phyloP scores from a whole-genome alignment of 2,888 invertebrate species.

The Callimorpha dominula region DNA sequence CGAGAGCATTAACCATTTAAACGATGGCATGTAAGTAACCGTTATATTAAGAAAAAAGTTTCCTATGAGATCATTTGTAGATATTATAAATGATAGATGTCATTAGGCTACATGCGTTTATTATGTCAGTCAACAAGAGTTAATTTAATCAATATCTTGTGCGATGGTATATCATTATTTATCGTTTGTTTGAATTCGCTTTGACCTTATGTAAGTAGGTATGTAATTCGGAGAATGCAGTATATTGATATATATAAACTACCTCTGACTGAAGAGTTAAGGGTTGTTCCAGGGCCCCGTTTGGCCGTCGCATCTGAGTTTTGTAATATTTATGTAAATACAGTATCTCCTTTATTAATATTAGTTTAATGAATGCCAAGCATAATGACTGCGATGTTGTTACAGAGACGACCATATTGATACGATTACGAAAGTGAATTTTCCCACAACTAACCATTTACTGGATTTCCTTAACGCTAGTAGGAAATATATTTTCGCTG shows the following conservation, averaged over 20 bases:
- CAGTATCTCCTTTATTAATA: too few species aligned
- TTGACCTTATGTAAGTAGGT: too few species aligned
- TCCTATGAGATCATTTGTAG: neutral
- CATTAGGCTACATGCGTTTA: too few species aligned
- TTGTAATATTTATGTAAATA: too few species aligned
- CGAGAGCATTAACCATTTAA: slow-evolving; percentile 86
- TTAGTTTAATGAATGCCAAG: too few species aligned
- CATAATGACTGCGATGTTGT: slow-evolving; percentile 31
- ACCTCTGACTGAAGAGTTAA: too few species aligned
- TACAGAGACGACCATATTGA: slow-evolving; percentile 84
- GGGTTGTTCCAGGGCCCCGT: too few species aligned
- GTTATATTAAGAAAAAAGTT: neutral
- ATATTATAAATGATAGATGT: neutral
- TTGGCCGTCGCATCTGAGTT: too few species aligned
- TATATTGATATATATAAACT: neutral
- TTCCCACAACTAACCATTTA: slow-evolving; percentile 86
- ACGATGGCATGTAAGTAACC: slow-evolving; percentile 86
- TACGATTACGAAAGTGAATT: slow-evolving; percentile 89
- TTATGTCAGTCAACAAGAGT: too few species aligned
- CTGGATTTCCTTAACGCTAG: slow-evolving; percentile 86
- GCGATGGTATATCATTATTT: too few species aligned
- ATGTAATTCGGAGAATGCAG: neutral
- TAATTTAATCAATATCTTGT: too few species aligned
- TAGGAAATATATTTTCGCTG: slow-evolving; percentile 82
- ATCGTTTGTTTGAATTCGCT: too few species aligned